Percentiles rank a stretch among this genome's conserved stretches.
These are phyloP conservation scores for Eustalomyia histrio DNA, from an alignment of 2,888 invertebrate genomes.

Conservation along the genomic window DNA sequence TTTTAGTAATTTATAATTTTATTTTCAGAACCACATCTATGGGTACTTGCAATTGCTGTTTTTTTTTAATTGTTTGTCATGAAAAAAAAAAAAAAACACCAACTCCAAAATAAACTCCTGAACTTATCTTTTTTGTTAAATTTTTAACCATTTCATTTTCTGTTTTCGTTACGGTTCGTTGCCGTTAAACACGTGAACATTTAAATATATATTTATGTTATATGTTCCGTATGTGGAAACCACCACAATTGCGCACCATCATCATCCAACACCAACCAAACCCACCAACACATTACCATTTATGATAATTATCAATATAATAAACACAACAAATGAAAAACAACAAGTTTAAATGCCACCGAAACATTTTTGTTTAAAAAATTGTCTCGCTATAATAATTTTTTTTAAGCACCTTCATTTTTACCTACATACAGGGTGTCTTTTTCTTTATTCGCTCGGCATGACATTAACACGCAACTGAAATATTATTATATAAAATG, in stretches of 20 bases:
- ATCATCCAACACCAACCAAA: not conserved
- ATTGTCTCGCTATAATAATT: not conserved
- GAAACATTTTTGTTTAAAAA: not conserved
- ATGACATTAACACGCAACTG: slow-evolving; percentile 15
- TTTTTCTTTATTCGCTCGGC: not conserved
- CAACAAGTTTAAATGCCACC: slow-evolving; percentile 46
- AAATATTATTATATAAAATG: too few relatives aligned
- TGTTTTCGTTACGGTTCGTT: slow-evolving; percentile 51
- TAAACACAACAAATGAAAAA: slow-evolving; percentile 25
- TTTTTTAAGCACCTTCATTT: slow-evolving; percentile 10
- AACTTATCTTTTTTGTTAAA: slow-evolving; percentile 37
- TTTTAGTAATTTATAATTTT: slow-evolving; percentile 1
- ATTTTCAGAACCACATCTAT: slow-evolving; percentile 57
- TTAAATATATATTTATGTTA: slow-evolving; percentile 31
- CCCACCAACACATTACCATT: slow-evolving; percentile 49
- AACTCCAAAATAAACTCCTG: slow-evolving; percentile 1
- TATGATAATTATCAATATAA: slow-evolving; percentile 61
- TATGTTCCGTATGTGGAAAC: slow-evolving; percentile 1
- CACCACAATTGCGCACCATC: slow-evolving; percentile 21
- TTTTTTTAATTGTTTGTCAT: slow-evolving; percentile 13
- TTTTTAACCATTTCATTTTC: slow-evolving; percentile 58
- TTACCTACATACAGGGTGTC: not conserved
- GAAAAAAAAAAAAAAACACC: not conserved
- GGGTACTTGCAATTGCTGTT: slow-evolving; percentile 51
- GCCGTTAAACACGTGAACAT: slow-evolving; percentile 63